These are phyloP conservation scores for Brachypterus glaber DNA, from an alignment of 2,888 invertebrate genomes.

Conservation along the genomic window DNA sequence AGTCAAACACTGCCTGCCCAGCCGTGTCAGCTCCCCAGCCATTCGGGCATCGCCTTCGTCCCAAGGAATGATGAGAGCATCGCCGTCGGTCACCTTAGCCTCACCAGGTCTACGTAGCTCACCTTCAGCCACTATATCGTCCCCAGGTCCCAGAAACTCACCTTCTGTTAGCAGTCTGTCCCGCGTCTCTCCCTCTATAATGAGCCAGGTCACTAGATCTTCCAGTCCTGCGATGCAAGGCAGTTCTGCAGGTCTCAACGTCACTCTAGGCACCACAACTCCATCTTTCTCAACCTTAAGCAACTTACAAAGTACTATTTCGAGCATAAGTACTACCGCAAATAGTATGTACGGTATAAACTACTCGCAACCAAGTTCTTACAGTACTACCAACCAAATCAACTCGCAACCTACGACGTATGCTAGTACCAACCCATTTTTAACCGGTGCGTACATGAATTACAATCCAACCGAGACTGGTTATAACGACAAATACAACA, in stretches of 20 bases:
- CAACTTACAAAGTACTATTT: slow-evolving; percentile 31
- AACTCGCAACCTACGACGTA: slow-evolving; percentile 37
- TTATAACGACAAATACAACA: slow-evolving; percentile 35
- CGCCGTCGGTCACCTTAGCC: slow-evolving; percentile 27
- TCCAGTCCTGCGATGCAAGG: slow-evolving; percentile 43
- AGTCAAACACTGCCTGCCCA: slow-evolving; percentile 51
- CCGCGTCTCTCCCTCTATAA: slow-evolving; percentile 41
- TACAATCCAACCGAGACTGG: slow-evolving; percentile 32
- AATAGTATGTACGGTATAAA: slow-evolving; percentile 30
- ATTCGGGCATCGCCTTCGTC: slow-evolving; percentile 41
- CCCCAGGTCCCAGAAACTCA: slow-evolving; percentile 31
- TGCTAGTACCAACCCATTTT: slow-evolving; percentile 53
- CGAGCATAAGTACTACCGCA: slow-evolving; percentile 34
- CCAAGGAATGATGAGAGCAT: slow-evolving; percentile 38
- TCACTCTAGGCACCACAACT: slow-evolving; percentile 46
- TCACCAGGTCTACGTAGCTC: slow-evolving; percentile 30
- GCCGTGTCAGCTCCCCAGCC: slow-evolving; percentile 39
- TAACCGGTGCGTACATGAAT: slow-evolving; percentile 41
- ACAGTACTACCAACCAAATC: too few relatives aligned
- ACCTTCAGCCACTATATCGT: slow-evolving; percentile 30
- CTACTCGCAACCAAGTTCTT: slow-evolving; percentile 20
- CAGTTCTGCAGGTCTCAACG: slow-evolving; percentile 53
- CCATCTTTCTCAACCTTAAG: slow-evolving; percentile 36
- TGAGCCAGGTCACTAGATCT: slow-evolving; percentile 31
- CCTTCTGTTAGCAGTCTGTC: slow-evolving; percentile 36